Evolutionary conservation across 2,888 invertebrate genomes (phyloP).

Genomic region (Ditylenchus weischeri): DNA sequence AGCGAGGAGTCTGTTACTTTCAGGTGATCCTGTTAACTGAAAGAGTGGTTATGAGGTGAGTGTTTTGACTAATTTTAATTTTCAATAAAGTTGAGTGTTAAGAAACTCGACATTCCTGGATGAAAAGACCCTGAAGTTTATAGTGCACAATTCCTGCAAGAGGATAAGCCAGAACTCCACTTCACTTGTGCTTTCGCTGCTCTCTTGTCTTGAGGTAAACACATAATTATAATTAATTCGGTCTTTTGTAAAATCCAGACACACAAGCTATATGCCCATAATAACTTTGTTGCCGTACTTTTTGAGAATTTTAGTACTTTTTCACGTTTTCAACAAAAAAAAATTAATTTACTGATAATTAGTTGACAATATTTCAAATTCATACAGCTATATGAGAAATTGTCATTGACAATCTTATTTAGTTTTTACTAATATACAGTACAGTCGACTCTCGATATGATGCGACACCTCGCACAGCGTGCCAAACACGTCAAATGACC

Average conservation of each 20-base stretch:
- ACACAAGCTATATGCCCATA: neutral
- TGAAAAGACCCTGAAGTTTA: constrained; percentile 20
- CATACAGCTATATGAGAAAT: too few species aligned
- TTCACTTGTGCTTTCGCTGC: constrained; percentile 15
- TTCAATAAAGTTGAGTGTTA: neutral
- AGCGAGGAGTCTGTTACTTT: neutral
- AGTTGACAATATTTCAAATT: too few species aligned
- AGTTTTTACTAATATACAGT: too few species aligned
- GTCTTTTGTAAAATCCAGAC: neutral
- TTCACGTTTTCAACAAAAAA: too few species aligned
- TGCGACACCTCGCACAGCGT: too few species aligned
- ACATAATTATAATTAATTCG: neutral
- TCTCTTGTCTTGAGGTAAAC: constrained; percentile 16
- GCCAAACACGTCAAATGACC: too few species aligned
- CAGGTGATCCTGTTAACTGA: neutral
- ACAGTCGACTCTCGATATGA: too few species aligned
- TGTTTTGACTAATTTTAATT: too few species aligned
- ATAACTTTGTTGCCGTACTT: too few species aligned
- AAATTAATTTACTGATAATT: too few species aligned
- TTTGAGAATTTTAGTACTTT: too few species aligned
- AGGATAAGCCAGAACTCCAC: neutral
- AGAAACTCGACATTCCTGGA: constrained; percentile 30
- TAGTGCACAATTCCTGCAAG: constrained; percentile 17
- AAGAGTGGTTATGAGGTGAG: neutral
- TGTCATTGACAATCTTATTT: too few species aligned